Evolutionary conservation across 2,113 vertebrate genomes (phyloP).

Genomic region (Crotophaga sulcirostris): DNA sequence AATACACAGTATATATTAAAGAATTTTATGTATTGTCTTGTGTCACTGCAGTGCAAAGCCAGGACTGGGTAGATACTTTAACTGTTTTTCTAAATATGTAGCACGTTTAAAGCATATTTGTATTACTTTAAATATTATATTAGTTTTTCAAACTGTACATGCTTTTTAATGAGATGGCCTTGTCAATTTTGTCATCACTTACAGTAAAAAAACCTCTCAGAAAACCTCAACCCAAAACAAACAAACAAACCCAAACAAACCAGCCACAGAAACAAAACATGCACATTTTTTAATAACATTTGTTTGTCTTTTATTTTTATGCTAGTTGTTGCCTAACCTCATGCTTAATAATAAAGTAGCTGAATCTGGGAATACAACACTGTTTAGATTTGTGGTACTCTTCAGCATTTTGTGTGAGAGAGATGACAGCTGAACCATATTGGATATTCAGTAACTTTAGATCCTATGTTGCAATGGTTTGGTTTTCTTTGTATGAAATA

Average conservation of each 20-base stretch:
- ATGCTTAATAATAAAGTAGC: neutral
- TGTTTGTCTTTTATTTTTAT: neutral
- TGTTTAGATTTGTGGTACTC: neutral
- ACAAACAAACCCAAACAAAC: neutral
- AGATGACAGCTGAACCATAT: neutral
- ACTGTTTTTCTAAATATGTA: neutral
- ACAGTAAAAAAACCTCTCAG: too few relatives aligned
- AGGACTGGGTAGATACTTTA: neutral
- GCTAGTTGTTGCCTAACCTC: neutral
- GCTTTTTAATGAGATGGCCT: neutral
- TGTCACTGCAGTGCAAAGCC: neutral
- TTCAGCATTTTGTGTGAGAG: neutral
- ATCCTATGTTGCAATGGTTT: neutral
- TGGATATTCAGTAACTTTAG: neutral
- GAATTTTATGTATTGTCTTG: neutral
- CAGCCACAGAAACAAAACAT: neutral
- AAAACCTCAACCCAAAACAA: neutral
- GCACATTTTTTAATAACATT: neutral
- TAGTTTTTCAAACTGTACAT: neutral
- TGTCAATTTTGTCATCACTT: neutral
- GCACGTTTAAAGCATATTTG: neutral
- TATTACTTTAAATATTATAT: neutral
- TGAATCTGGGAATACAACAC: neutral
- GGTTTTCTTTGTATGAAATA: neutral
- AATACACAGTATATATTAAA: neutral